These are phyloP conservation scores for Hypena proboscidalis DNA, from an alignment of 2,888 invertebrate species.

Conservation along the genomic window DNA sequence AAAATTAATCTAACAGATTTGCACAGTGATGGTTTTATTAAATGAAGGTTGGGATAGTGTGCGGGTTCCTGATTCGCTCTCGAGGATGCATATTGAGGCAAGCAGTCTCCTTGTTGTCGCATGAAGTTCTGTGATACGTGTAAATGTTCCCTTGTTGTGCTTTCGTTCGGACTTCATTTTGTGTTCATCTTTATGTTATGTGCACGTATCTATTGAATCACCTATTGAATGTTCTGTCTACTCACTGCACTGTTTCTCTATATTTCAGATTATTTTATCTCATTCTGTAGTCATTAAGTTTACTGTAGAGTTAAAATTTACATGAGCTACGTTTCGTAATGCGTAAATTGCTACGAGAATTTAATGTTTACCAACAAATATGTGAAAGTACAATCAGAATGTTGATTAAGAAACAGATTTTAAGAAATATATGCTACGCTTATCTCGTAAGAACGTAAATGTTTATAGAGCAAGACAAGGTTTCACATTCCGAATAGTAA, in stretches of 20 bases:
- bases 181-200: constrained; percentile 36
- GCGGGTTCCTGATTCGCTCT: constrained; percentile 64
- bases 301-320: neutral
- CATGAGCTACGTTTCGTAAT: constrained; percentile 16
- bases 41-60: constrained; percentile 63
- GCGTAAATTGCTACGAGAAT: constrained; percentile 36
- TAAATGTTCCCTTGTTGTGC: constrained; percentile 11
- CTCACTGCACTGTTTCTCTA: constrained; percentile 32
- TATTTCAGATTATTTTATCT: constrained; percentile 20
- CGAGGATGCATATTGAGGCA: constrained; percentile 85
- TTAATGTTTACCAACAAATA: constrained; percentile 46
- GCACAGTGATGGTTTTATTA: constrained; percentile 76
- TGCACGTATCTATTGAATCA: constrained; percentile 32
- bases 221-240: constrained; percentile 30
- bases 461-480: constrained; percentile 14
- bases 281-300: constrained; percentile 10
- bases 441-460: constrained; percentile 34
- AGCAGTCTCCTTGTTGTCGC: constrained; percentile 71
- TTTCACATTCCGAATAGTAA: constrained; percentile 20
- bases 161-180: constrained; percentile 18
- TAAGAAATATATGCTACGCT: constrained; percentile 39
- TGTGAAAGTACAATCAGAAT: constrained; percentile 54
- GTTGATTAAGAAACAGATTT: constrained; percentile 46
- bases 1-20: constrained; percentile 77
- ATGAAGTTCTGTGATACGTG: constrained; percentile 39